Conservation (phyloP, 2,888 invertebrate species). For the Copidosoma aretas region DNA sequence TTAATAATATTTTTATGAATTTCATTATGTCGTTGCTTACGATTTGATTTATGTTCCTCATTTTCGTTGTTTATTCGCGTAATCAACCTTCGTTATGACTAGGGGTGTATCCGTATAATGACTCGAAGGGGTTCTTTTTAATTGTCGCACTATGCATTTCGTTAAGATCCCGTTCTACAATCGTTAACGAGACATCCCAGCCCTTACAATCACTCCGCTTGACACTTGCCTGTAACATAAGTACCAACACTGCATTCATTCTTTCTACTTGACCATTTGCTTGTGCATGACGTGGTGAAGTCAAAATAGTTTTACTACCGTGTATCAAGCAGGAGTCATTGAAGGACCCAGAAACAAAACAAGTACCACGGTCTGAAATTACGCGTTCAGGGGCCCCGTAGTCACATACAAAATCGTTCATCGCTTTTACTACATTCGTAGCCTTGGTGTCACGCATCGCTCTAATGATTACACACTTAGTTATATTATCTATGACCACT, state of each 20-base stretch:
- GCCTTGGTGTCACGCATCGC: not conserved
- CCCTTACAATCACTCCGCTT: conserved; percentile 12
- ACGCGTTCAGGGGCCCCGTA: conserved; percentile 24
- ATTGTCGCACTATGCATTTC: not conserved
- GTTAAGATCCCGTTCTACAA: conserved; percentile 1
- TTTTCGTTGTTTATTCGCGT: not conserved
- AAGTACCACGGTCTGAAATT: conserved; percentile 28
- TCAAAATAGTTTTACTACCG: conserved; percentile 21
- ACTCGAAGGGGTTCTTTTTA: conserved; percentile 1
- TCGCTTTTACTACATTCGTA: not conserved
- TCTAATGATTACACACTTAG: not conserved
- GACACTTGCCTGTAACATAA: conserved; percentile 16
- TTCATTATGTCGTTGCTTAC: not conserved
- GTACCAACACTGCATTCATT: conserved; percentile 24
- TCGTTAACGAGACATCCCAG: conserved; percentile 6
- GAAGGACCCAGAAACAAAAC: conserved; percentile 27
- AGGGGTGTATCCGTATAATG: conserved; percentile 1
- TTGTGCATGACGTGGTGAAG: conserved; percentile 29
- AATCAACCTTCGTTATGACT: conserved; percentile 5
- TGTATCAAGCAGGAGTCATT: conserved; percentile 18
- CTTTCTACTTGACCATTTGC: conserved; percentile 29
- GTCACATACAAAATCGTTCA: conserved; percentile 20
- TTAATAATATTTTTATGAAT: too few species aligned
- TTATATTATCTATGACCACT: conserved; percentile 36
- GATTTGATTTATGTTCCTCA: not conserved